phyloP scores from a whole-genome alignment of 92 coral and sea anemone genomes.

The Paramuricea clavata region DNA sequence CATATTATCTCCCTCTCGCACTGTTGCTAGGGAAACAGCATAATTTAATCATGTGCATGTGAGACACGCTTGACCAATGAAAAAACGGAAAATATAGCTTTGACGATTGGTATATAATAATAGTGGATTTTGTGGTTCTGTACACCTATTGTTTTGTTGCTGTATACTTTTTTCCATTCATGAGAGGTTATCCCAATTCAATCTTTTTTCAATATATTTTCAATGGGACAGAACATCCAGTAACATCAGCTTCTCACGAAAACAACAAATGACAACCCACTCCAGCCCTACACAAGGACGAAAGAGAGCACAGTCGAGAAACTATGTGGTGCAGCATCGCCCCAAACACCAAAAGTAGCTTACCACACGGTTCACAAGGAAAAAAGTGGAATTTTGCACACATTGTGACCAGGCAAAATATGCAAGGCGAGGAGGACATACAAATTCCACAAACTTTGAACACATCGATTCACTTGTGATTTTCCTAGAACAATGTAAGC shows the following conservation, averaged over 20 bases:
- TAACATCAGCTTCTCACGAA: constrained; percentile 11
- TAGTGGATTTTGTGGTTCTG: too few relatives aligned
- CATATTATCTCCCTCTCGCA: too few relatives aligned
- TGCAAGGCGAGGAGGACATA: constrained; percentile 29
- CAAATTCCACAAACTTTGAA: constrained; percentile 40
- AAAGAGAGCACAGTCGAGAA: constrained; percentile 41
- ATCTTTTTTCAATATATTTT: constrained; percentile 24
- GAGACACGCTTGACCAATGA: too few relatives aligned
- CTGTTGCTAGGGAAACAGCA: too few relatives aligned
- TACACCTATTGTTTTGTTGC: not conserved
- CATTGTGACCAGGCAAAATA: constrained; percentile 52
- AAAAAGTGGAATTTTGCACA: constrained; percentile 42
- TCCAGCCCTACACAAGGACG: constrained; percentile 40
- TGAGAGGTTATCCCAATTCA: not conserved
- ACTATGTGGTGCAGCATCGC: constrained; percentile 21
- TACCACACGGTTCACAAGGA: constrained; percentile 47
- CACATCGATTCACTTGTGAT: constrained; percentile 46
- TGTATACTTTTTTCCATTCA: not conserved
- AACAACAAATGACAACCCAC: constrained; percentile 30
- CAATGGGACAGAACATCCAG: constrained; percentile 32
- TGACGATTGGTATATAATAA: too few relatives aligned
- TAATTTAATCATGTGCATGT: too few relatives aligned
- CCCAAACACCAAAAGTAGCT: constrained; percentile 44
- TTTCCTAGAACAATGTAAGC: constrained; percentile 37
- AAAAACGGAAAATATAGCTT: too few relatives aligned